Evolutionary conservation across 2,888 invertebrate genomes (phyloP).

Genomic region (Terebella lapidaria): DNA sequence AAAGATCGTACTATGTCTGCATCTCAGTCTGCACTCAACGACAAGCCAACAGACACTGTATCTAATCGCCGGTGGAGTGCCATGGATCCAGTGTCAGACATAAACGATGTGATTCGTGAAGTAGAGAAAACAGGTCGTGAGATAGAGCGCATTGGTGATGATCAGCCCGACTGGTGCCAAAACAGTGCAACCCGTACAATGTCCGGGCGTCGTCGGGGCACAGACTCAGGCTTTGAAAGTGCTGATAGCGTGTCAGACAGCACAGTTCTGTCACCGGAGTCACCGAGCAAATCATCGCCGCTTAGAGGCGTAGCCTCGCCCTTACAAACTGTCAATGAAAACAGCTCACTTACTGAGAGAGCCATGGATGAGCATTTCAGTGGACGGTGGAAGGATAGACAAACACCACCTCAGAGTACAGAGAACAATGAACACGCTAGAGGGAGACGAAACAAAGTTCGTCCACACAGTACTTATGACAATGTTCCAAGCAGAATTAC

Average conservation of each 20-base stretch:
- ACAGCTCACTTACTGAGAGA: slow-evolving; percentile 12
- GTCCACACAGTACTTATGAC: slow-evolving; percentile 33
- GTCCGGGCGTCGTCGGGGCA: neutral
- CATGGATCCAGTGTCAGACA: slow-evolving; percentile 25
- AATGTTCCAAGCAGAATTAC: slow-evolving; percentile 25
- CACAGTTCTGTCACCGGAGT: neutral
- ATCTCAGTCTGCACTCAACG: neutral
- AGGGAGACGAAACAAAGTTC: slow-evolving; percentile 5
- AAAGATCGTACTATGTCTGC: no score
- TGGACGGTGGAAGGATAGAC: slow-evolving; percentile 17
- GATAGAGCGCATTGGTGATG: slow-evolving; percentile 26
- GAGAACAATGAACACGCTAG: neutral
- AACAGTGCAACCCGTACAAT: neutral
- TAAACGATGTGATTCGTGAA: slow-evolving; percentile 40
- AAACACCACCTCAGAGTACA: neutral
- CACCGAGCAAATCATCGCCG: neutral
- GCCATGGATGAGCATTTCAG: slow-evolving; percentile 16
- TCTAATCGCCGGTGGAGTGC: neutral
- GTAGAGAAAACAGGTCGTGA: slow-evolving; percentile 40
- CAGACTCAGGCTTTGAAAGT: neutral
- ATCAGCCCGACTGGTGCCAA: neutral
- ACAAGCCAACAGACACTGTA: neutral
- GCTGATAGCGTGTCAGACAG: neutral
- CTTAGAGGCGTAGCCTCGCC: neutral
- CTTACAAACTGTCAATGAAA: neutral